Evolutionary conservation across 2,888 invertebrate species (phyloP).

Genomic region (Cylloceria caligata): DNA sequence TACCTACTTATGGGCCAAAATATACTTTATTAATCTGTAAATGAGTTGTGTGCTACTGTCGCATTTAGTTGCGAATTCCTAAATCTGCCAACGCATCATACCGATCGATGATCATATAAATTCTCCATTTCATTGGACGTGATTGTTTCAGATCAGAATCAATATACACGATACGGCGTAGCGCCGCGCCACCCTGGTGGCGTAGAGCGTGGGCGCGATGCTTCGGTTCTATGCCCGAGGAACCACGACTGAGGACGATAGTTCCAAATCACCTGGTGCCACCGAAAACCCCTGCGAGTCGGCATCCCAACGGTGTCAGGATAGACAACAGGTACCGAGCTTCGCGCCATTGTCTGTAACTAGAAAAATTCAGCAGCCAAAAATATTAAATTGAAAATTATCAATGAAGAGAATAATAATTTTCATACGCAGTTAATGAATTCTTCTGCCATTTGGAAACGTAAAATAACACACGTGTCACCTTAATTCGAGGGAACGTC

Average conservation of each 20-base stretch:
- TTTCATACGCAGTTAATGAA: neutral
- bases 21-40: slow-evolving; percentile 1
- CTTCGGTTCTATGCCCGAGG: slow-evolving; percentile 87
- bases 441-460: no score
- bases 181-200: slow-evolving; percentile 90
- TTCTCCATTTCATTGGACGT: slow-evolving; percentile 32
- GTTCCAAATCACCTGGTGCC: slow-evolving; percentile 95
- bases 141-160: slow-evolving; percentile 88
- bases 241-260: slow-evolving; percentile 90
- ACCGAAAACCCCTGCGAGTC: slow-evolving; percentile 91
- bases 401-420: neutral
- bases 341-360: no score
- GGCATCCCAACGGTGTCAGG: slow-evolving; percentile 93
- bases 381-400: neutral
- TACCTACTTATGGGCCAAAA: neutral
- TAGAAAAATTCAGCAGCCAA: neutral
- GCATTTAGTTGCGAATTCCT: neutral
- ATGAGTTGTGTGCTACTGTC: neutral
- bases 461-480: no score
- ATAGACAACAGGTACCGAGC: slow-evolving; percentile 88
- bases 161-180: slow-evolving; percentile 93
- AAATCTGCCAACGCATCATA: neutral
- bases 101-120: no score
- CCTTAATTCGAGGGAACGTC: neutral
- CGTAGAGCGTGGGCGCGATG: slow-evolving; percentile 86